These are phyloP conservation scores for Crepidodera aurea DNA, from an alignment of 2,888 invertebrate species.

Conservation along the genomic window DNA sequence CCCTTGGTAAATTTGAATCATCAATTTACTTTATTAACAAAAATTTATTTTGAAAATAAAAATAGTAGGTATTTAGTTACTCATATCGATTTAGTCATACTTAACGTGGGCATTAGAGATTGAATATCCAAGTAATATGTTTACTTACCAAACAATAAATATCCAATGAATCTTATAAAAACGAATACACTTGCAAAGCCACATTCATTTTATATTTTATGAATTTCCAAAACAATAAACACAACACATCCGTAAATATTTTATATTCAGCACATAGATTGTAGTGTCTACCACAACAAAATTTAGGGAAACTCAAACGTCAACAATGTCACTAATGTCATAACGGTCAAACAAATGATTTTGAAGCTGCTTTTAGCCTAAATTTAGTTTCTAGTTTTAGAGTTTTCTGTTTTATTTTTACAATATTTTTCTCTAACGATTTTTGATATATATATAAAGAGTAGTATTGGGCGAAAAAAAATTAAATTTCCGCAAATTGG, in stretches of 20 bases:
- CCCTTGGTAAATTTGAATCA: neutral
- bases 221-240: constrained; percentile 16
- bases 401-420: no score
- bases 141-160: constrained; percentile 17
- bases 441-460: no score
- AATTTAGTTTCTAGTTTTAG: no score
- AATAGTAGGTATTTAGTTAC: constrained; percentile 3
- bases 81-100: constrained; percentile 17
- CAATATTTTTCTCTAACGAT: no score
- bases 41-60: neutral
- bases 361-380: no score
- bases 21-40: neutral
- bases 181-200: neutral
- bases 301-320: neutral
- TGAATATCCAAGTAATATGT: neutral
- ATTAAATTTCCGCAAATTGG: no score
- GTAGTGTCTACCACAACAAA: neutral
- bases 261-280: neutral
- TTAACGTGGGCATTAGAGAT: neutral
- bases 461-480: no score
- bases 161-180: neutral
- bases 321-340: neutral
- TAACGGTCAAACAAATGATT: no score
- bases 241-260: constrained; percentile 9
- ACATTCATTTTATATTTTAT: constrained; percentile 10